phyloP scores from a whole-genome alignment of 2,888 invertebrate species.

The Lordiphosa fenestrarum region DNA sequence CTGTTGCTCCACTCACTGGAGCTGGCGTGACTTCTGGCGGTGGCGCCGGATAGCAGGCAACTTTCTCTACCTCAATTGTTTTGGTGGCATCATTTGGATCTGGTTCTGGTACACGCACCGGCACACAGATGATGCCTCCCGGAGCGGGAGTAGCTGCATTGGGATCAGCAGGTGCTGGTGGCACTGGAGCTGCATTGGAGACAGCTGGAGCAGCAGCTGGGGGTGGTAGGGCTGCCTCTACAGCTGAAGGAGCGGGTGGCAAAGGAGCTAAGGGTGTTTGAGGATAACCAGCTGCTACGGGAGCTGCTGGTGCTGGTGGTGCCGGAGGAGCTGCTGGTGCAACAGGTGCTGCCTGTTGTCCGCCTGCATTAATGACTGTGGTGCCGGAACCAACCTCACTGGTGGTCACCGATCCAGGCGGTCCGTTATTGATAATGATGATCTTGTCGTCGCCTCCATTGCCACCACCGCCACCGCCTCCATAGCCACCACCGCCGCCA shows the following conservation, averaged over 20 bases:
- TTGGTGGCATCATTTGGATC: conserved; percentile 77
- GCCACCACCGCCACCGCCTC: conserved; percentile 29
- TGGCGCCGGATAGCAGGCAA: conserved; percentile 78
- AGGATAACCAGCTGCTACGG: conserved; percentile 4
- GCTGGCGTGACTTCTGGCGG: conserved; percentile 52
- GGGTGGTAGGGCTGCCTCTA: conserved; percentile 7
- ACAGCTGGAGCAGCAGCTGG: conserved; percentile 4
- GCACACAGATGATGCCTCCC: conserved; percentile 76
- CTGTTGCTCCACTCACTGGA: conserved; percentile 11
- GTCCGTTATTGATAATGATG: conserved; percentile 79
- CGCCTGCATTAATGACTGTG: conserved; percentile 66
- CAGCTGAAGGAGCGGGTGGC: conserved; percentile 7
- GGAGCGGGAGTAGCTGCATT: conserved; percentile 42
- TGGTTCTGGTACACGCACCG: conserved; percentile 75
- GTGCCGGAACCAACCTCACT: conserved; percentile 67
- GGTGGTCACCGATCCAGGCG: conserved; percentile 77
- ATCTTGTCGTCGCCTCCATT: conserved; percentile 72
- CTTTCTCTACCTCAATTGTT: conserved; percentile 75
- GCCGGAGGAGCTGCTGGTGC: conserved; percentile 1
- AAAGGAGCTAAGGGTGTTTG: conserved; percentile 17
- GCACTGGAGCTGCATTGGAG: conserved; percentile 22
- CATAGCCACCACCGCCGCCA: conserved; percentile 22
- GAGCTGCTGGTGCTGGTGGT: conserved; percentile 24
- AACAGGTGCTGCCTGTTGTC: conserved; percentile 26
- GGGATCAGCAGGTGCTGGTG: conserved; percentile 29